Base-by-base conservation (phyloP, 1,140 invertebrate genomes). In the Pachyrhynchus sulphureomaculatus region DNA sequence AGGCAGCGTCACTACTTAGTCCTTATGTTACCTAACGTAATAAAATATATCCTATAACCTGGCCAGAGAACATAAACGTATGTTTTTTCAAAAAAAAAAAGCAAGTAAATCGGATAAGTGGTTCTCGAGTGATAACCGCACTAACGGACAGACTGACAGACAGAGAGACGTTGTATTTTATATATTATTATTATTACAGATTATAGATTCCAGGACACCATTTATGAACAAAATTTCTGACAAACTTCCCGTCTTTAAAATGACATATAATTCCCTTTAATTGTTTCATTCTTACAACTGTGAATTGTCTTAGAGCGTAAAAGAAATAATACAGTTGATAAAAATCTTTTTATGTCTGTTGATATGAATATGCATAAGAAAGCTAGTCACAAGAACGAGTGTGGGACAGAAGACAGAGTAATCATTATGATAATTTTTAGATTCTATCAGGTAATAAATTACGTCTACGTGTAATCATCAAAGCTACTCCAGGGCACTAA, bases 381-480 rank as follows among this genome's bases (percentile, higher is more conserved):
- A 65, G 51, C 58, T 54, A 62, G 57, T 65, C 58, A 52, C 58
- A 48, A 49, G 63, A 65, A 65, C 55, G 58, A 65, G 57, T 66
- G 64, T 66, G 64, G 64, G 64, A 66, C 64, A 66, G 53, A 62
- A 62, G 60, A 66, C 64, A 65, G 47, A 42, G 58, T 47, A 66
- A 66, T 66, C 59, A 62, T 66, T 66, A 66, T 66, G 64, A 66
- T 66, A 66, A 66, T 66, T 62, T 56, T 15, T n/a, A 57, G 64
- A 66, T 66, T 55, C 56, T 66, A 66, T 66, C 64, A 33, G 18
- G 44, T 47, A 52, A 61, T 61, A 61, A 61, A 61, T 61, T 61
- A 54, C 55, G 8, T 51, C 45, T 59, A 52, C 48, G 58, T 61
- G 58, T 61, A 61, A 61, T 61, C 58, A 53, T 61, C 58, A 52